Conservation (phyloP, 2,888 invertebrate species). For the Apeira syringaria region DNA sequence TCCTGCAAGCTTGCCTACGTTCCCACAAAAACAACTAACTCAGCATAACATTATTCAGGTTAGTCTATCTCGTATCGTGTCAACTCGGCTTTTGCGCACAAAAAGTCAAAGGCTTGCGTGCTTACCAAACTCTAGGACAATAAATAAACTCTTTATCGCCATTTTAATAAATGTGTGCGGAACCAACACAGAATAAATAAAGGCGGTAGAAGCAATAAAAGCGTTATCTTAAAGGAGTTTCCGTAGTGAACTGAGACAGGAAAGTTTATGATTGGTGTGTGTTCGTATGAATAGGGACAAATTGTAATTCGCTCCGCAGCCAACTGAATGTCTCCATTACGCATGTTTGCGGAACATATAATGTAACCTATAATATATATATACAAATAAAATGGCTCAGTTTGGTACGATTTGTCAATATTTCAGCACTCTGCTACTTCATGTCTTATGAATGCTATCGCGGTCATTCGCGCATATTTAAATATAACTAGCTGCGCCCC, state of each 20-base stretch:
- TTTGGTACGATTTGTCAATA: too few relatives aligned
- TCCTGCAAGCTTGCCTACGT: background rate
- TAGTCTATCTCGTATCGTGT: constrained; percentile 29
- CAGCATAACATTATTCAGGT: constrained; percentile 13
- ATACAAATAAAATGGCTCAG: too few relatives aligned
- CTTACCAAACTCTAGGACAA: constrained; percentile 65
- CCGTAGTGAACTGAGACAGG: constrained; percentile 42
- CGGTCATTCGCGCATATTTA: too few relatives aligned
- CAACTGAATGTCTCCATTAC: constrained; percentile 21
- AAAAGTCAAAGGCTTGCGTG: constrained; percentile 61
- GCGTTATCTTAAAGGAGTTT: constrained; percentile 52
- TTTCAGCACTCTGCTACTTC: too few relatives aligned
- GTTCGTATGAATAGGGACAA: constrained; percentile 44
- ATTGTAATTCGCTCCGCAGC: constrained; percentile 31
- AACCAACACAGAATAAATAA: constrained; percentile 70
- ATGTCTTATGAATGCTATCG: too few relatives aligned
- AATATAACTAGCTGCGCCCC: too few relatives aligned
- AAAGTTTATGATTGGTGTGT: constrained; percentile 48
- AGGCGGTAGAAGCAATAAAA: constrained; percentile 58
- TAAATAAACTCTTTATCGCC: constrained; percentile 78
- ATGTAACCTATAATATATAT: too few relatives aligned
- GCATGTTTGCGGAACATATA: constrained; percentile 9
- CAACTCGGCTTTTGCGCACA: constrained; percentile 31
- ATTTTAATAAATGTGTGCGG: constrained; percentile 77
- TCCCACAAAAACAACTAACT: constrained; percentile 6